These are phyloP conservation scores for Eciton burchellii DNA, from an alignment of 1,140 invertebrate species.

Conservation along the genomic window DNA sequence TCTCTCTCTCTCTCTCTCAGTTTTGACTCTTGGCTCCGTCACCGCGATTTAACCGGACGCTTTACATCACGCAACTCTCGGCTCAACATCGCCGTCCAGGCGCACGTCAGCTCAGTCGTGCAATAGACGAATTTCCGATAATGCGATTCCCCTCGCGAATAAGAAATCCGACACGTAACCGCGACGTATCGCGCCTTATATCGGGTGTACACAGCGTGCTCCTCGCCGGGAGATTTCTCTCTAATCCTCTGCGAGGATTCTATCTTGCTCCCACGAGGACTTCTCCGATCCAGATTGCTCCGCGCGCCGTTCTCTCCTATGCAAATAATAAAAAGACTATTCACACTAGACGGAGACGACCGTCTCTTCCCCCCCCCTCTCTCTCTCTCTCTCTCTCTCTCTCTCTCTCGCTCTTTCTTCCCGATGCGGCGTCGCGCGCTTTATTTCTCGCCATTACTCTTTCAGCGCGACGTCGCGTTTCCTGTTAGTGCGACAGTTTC, in stretches of 20 bases:
- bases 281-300: constrained; percentile 18
- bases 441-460: constrained; percentile 67
- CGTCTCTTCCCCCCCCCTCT: not conserved
- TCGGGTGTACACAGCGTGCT: constrained; percentile 10
- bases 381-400: not conserved
- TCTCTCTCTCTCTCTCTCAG: not conserved
- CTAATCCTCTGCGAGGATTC: constrained; percentile 30
- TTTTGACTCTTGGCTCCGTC: not conserved
- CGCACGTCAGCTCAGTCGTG: not conserved
- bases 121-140: constrained; percentile 36
- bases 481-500: constrained; percentile 41
- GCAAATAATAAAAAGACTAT: constrained; percentile 49
- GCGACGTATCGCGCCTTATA: constrained; percentile 5
- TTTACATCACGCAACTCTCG: constrained; percentile 6
- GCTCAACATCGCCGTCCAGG: not conserved
- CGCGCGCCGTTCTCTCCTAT: constrained; percentile 14
- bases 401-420: too few relatives aligned
- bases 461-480: constrained; percentile 21
- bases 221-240: constrained; percentile 21
- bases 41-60: constrained; percentile 13
- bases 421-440: constrained; percentile 1
- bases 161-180: not conserved
- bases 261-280: not conserved
- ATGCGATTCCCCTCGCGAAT: constrained; percentile 17
- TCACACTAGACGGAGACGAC: constrained; percentile 41